These are phyloP conservation scores for Limenitis camilla DNA, from an alignment of 2,888 invertebrate species.

Conservation along the genomic window DNA sequence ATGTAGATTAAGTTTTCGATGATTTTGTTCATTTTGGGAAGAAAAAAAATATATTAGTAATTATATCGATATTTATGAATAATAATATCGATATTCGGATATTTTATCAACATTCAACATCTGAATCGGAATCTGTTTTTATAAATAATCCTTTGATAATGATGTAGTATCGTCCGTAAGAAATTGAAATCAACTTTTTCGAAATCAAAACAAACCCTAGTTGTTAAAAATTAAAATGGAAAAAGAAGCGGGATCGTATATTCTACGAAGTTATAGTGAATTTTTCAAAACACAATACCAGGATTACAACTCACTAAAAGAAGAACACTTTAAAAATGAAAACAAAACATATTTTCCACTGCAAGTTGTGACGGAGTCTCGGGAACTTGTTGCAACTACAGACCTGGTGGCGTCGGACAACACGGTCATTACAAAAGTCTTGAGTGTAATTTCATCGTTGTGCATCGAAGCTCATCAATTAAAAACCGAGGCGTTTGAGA, in stretches of 20 bases:
- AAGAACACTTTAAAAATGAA: conserved; percentile 40
- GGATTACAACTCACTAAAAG: conserved; percentile 39
- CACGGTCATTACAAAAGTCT: conserved; percentile 83
- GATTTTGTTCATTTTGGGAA: too few relatives aligned
- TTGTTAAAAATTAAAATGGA: conserved; percentile 40
- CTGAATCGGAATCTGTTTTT: too few relatives aligned
- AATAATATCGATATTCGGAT: too few relatives aligned
- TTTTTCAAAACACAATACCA: conserved; percentile 64
- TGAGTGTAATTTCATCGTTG: conserved; percentile 85
- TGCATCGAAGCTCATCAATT: conserved; percentile 84
- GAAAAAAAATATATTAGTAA: too few relatives aligned
- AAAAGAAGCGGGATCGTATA: conserved; percentile 56
- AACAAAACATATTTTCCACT: conserved; percentile 57
- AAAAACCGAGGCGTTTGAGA: conserved; percentile 77
- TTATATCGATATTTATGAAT: too few relatives aligned
- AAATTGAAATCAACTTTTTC: too few relatives aligned
- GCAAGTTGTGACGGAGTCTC: conserved; percentile 55
- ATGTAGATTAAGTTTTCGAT: too few relatives aligned
- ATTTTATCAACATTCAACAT: too few relatives aligned
- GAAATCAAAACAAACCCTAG: not conserved
- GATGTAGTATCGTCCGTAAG: too few relatives aligned
- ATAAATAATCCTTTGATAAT: too few relatives aligned
- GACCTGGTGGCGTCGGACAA: conserved; percentile 88
- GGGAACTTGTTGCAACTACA: conserved; percentile 78
- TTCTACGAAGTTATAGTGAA: conserved; percentile 59